A percentile compares a stretch with the other conserved stretches of the same genome.
Evolutionary conservation across 2,888 invertebrate genomes (phyloP).

Genomic region (Atherix ibis): DNA sequence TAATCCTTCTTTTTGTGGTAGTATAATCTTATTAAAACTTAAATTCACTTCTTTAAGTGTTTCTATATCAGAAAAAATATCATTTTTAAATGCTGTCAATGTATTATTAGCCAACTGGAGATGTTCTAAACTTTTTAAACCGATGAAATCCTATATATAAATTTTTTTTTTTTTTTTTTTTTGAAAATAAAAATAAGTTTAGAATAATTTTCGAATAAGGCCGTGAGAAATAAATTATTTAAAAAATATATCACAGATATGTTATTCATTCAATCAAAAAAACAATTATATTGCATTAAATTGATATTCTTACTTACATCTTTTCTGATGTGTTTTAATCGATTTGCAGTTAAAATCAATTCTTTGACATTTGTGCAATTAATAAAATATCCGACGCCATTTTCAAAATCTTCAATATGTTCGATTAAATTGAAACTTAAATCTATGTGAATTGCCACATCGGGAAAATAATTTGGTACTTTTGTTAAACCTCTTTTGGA

Average conservation of each 20-base stretch:
- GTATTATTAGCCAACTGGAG: conserved; percentile 28
- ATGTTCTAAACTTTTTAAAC: conserved; percentile 21
- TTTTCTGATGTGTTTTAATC: conserved; percentile 19
- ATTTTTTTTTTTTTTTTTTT: neutral
- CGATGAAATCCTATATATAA: conserved; percentile 23
- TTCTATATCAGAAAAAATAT: conserved; percentile 23
- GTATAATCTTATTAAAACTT: conserved; percentile 26
- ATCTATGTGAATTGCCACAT: conserved; percentile 23
- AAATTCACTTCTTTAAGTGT: conserved; percentile 26
- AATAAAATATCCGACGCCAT: conserved; percentile 21
- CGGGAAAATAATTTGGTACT: conserved; percentile 33
- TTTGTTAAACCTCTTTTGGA: conserved; percentile 34
- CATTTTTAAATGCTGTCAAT: conserved; percentile 23
- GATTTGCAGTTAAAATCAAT: conserved; percentile 24
- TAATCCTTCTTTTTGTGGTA: conserved; percentile 22
- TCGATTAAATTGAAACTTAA: conserved; percentile 27
- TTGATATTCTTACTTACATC: conserved; percentile 17
- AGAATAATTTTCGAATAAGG: neutral
- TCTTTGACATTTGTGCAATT: conserved; percentile 23
- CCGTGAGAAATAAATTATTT: too few relatives aligned
- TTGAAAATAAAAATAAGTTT: neutral
- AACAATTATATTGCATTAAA: neutral
- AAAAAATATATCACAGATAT: neutral
- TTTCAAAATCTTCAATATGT: too few relatives aligned
- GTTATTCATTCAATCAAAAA: neutral